Evolutionary conservation across 2,797 vertebrate species (phyloP), one percentile per base, ranked within the genome.

Genomic region (Arctocebus calabarensis): DNA sequence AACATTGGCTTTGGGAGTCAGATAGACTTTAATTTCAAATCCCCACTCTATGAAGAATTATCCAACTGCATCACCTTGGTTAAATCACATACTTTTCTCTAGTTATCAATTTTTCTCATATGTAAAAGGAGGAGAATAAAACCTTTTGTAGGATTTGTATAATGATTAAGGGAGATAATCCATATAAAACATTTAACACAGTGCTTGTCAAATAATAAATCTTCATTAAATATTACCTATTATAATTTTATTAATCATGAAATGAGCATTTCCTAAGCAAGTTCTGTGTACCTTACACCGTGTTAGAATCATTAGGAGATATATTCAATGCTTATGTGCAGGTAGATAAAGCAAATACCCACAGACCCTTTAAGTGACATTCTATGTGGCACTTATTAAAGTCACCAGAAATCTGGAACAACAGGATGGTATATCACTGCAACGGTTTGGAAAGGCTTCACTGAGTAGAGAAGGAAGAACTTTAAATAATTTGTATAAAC

Each of bases 171-270:
- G 71, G 32, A 37, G 25, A 90, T 66, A 34, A 85, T 59, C 7
- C 32, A 71, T 43, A 43, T 70, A 45, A 91, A 91, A 10, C 27
- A 74, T 74, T 91, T 81, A 75, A 23, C 32, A 70, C 57, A 81
- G 73, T 64, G 79, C 40, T 86, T 91, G n/a, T 94, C 75, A 94
- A 85, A 86, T 79, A 61, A 22, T 70, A 88, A 62, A n/a, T 13
- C 23, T 11, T 88, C 84, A 45, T 88, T 84, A 88, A 93, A 66
- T 88, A 74, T 77, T 89, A 71, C 37, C 52, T 34, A 64, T 89
- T 91, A 48, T 40, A 62, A 81, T 43, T 87, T 83, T 84, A 84
- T 68, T 81, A 86, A 84, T 88, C 77, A 85, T 84, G 59, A 93
- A 79, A 43, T 20, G 19, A 93, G 40, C 23, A 79, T 91, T 79